A percentile compares a stretch with the other conserved stretches of the same genome.
Conservation (phyloP, 2,888 invertebrate species). For the Griposia aprilina region DNA sequence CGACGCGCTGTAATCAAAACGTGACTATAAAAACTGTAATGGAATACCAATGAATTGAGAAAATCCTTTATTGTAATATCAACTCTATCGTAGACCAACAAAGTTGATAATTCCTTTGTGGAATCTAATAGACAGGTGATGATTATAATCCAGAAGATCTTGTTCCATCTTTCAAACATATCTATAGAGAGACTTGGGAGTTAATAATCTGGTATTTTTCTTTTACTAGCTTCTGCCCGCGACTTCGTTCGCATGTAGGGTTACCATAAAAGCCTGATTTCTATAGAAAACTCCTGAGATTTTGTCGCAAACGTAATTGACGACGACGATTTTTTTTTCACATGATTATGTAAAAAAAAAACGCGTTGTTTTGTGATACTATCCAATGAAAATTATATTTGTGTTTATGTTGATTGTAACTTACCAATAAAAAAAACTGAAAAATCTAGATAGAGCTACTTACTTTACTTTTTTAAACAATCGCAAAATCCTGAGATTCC, state of each 20-base stretch:
- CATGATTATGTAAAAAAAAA: too few species aligned
- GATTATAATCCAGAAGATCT: slow-evolving; percentile 52
- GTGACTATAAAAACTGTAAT: slow-evolving; percentile 77
- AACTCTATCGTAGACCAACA: neutral
- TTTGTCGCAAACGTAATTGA: too few species aligned
- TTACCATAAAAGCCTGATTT: too few species aligned
- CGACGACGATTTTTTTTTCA: too few species aligned
- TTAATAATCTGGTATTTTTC: slow-evolving; percentile 40
- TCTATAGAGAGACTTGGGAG: slow-evolving; percentile 25
- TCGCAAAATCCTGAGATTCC: too few species aligned
- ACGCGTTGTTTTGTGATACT: too few species aligned
- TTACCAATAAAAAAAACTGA: too few species aligned
- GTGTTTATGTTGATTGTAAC: too few species aligned
- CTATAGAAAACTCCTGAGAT: too few species aligned
- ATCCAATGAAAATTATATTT: too few species aligned
- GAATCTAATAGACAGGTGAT: slow-evolving; percentile 33
- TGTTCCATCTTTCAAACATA: slow-evolving; percentile 47
- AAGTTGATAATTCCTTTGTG: slow-evolving; percentile 23
- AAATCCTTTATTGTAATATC: slow-evolving; percentile 17
- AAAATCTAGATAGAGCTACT: too few species aligned
- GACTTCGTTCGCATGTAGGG: neutral
- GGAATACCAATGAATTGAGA: slow-evolving; percentile 75
- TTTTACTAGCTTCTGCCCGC: neutral
- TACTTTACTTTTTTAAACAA: too few species aligned
- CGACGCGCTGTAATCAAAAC: slow-evolving; percentile 69